Conservation (phyloP, 2,888 invertebrate species). For the Nomada ruficornis region DNA sequence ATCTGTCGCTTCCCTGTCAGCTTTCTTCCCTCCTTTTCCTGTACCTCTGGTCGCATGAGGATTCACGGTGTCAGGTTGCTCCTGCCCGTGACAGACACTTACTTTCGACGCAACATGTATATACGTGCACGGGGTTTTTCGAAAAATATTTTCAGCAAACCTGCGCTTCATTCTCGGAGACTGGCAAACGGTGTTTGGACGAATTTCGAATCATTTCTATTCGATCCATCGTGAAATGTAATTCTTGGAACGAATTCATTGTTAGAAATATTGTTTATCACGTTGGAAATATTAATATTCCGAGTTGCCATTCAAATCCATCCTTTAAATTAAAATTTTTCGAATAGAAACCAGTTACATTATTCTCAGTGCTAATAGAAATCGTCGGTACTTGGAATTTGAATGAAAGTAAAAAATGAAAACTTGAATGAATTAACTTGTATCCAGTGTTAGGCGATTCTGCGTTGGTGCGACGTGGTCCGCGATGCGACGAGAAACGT, state of each 20-base stretch:
- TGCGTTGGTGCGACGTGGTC: neutral
- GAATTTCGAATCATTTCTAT: too few relatives aligned
- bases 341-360: too few relatives aligned
- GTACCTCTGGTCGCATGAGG: constrained; percentile 13
- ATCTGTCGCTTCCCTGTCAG: constrained; percentile 29
- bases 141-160: neutral
- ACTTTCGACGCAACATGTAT: neutral
- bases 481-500: neutral
- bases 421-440: neutral
- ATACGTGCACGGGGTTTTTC: neutral
- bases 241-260: too few relatives aligned
- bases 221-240: too few relatives aligned
- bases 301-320: too few relatives aligned
- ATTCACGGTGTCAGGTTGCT: constrained; percentile 15
- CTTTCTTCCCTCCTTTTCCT: constrained; percentile 32
- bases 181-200: too few relatives aligned
- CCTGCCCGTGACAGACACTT: constrained; percentile 16
- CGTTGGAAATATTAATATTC: too few relatives aligned
- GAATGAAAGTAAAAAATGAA: neutral
- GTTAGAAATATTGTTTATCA: too few relatives aligned
- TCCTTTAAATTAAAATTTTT: too few relatives aligned
- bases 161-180: too few relatives aligned
- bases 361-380: too few relatives aligned
- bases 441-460: neutral
- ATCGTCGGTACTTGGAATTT: neutral